Conservation (phyloP, 2,113 vertebrate species). For the Arvicanthis niloticus region DNA sequence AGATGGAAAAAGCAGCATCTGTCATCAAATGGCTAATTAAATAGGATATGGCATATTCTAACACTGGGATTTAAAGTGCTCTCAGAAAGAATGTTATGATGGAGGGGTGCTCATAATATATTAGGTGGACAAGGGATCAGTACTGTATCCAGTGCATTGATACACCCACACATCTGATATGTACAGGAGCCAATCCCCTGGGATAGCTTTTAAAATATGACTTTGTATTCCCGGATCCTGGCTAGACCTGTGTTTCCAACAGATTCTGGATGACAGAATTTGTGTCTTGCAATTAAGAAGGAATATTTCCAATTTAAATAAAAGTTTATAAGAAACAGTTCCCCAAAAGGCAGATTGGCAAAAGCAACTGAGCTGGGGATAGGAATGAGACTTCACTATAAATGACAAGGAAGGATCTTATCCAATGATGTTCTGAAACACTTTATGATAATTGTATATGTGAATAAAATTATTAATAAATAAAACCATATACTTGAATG, state of each 20-base stretch:
- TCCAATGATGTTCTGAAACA: constrained; percentile 25
- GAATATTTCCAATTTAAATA: constrained; percentile 53
- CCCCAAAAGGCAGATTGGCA: not conserved
- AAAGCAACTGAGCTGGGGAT: not conserved
- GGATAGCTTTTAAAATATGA: not conserved
- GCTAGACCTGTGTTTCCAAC: constrained; percentile 38
- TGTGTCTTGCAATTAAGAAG: constrained; percentile 29
- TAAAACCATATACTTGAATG: not conserved
- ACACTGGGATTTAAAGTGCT: constrained; percentile 37
- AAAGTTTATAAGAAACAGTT: constrained; percentile 56
- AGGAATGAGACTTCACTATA: constrained; percentile 33
- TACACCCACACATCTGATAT: not conserved
- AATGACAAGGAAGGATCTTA: not conserved
- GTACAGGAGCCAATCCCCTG: not conserved
- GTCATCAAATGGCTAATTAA: constrained; percentile 30
- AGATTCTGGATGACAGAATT: not conserved
- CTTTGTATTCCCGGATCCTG: not conserved
- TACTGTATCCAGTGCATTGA: not conserved
- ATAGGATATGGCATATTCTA: constrained; percentile 49
- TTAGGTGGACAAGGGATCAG: constrained; percentile 39
- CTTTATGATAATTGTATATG: constrained; percentile 46
- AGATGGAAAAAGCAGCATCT: constrained; percentile 48
- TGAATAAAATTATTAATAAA: constrained; percentile 50
- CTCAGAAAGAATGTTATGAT: constrained; percentile 56
- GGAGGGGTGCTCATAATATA: not conserved